Base-by-base conservation (phyloP, 1,140 invertebrate species). In the Diorhabda carinulata region DNA sequence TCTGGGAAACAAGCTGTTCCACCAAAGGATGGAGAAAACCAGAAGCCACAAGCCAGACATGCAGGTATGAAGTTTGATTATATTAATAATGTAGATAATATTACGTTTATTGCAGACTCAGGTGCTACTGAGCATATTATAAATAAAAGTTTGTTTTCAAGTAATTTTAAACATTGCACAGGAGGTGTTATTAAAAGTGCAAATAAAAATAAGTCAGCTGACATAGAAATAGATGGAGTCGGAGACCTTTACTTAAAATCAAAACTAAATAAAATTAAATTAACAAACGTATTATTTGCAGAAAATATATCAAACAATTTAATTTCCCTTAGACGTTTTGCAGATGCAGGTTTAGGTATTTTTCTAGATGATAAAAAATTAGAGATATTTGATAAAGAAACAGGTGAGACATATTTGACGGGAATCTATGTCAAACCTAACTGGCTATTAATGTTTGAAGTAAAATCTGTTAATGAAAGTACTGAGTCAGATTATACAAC, bases 321-420 rank as follows among this genome's bases (percentile, higher is more conserved):
- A 25, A 57, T 62, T n/a, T 61, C 58, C 25, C 42, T 67, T 5
- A 67, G 58, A 67, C 66, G 66, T 4, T 67, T 67, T 67, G 66
- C 66, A 5, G 56, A 67, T 61, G 57, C 57, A 25, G 56, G 66
- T 45, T 61, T 61, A 57, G 4, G 57, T 40, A 67, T 67, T 40
- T 61, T 57, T 45, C 44, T 67, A 62, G 66, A 67, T 43, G 43
- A 67, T 44, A 42, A 67, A 67, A 60, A 25, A 61, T 60, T 67
- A 42, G 43, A n/a, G 56, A 57, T 67, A 40, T 67, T 62, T 67
- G 56, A 67, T 59, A 61, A 67, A 61, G 58, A 67, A 41, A 3
- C 66, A 62, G 56, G 45, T 61, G 3, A 25, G 2, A 45, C 42
- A 41, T 57, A 41, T 61, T 45, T 67, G 25, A 25, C 10, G 44